Evolutionary conservation across 2,797 vertebrate species (phyloP).

Genomic region (Mormyrops boulengeri): DNA sequence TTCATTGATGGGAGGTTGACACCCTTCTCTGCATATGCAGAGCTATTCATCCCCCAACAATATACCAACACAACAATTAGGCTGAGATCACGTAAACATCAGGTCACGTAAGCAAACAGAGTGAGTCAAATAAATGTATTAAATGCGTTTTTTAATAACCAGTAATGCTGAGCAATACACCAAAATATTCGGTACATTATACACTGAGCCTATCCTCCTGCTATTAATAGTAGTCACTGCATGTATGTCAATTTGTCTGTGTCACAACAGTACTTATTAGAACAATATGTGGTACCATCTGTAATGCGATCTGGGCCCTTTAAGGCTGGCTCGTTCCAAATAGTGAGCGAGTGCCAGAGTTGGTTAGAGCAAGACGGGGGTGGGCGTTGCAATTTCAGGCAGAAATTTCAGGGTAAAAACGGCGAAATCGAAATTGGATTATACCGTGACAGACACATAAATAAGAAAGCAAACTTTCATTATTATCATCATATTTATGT

Average conservation of each 20-base stretch:
- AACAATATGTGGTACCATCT: not conserved
- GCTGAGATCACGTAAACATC: slow-evolving; percentile 1
- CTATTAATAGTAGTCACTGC: no score
- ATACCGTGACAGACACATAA: no score
- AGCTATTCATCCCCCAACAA: not conserved
- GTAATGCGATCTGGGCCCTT: not conserved
- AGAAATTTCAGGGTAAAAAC: not conserved
- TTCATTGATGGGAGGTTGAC: not conserved
- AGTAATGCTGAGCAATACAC: no score
- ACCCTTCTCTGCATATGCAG: not conserved
- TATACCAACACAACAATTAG: not conserved
- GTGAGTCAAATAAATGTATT: not conserved
- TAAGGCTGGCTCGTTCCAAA: not conserved
- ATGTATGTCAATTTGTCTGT: not conserved
- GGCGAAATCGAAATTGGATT: not conserved
- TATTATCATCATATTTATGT: not conserved
- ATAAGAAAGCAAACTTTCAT: no score
- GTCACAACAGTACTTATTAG: not conserved
- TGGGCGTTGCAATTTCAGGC: no score
- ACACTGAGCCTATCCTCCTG: no score
- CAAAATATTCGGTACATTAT: no score
- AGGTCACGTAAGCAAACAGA: not conserved
- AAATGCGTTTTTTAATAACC: not conserved
- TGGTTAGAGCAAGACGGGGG: not conserved
- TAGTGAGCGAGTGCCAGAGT: not conserved